A percentile compares a stretch with the other conserved stretches of the same genome.
phyloP scores from a whole-genome alignment of 2,888 invertebrate genomes.

The Drosophila phalerata region DNA sequence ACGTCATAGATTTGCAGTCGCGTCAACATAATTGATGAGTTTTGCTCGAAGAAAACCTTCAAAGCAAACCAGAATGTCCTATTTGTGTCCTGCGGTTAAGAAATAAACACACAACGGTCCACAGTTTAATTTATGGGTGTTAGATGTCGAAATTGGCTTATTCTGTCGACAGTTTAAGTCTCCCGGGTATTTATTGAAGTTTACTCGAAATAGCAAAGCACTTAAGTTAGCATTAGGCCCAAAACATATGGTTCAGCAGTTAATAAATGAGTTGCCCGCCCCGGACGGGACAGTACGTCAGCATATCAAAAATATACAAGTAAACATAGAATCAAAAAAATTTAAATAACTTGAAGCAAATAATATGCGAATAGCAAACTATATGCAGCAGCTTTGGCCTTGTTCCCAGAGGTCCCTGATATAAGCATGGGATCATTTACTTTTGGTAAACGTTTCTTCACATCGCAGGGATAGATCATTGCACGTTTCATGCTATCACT shows the following conservation, averaged over 20 bases:
- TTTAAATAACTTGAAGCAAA: slow-evolving; percentile 17
- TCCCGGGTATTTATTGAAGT: slow-evolving; percentile 77
- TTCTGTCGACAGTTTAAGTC: slow-evolving; percentile 79
- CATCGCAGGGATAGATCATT: slow-evolving; percentile 65
- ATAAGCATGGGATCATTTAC: slow-evolving; percentile 81
- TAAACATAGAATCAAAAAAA: background rate
- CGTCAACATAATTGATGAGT: slow-evolving; percentile 80
- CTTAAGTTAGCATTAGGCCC: slow-evolving; percentile 67
- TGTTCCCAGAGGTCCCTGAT: background rate
- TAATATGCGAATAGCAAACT: background rate
- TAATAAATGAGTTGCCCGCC: slow-evolving; percentile 33
- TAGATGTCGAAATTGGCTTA: slow-evolving; percentile 69
- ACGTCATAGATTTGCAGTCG: slow-evolving; percentile 43
- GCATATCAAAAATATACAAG: slow-evolving; percentile 16
- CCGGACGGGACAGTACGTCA: slow-evolving; percentile 6
- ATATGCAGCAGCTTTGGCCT: background rate
- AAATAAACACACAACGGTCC: slow-evolving; percentile 22
- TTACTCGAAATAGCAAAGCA: slow-evolving; percentile 74
- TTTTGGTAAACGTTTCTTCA: slow-evolving; percentile 70
- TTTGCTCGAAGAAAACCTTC: slow-evolving; percentile 60
- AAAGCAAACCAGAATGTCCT: slow-evolving; percentile 47
- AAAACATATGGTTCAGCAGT: slow-evolving; percentile 29
- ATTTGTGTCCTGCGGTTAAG: slow-evolving; percentile 63
- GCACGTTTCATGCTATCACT: slow-evolving; percentile 68
- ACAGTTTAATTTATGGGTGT: slow-evolving; percentile 32